A percentile compares a stretch with the other conserved stretches of the same genome.
phyloP scores from a whole-genome alignment of 2,888 invertebrate genomes.

The Pachliopta kotzebuea region DNA sequence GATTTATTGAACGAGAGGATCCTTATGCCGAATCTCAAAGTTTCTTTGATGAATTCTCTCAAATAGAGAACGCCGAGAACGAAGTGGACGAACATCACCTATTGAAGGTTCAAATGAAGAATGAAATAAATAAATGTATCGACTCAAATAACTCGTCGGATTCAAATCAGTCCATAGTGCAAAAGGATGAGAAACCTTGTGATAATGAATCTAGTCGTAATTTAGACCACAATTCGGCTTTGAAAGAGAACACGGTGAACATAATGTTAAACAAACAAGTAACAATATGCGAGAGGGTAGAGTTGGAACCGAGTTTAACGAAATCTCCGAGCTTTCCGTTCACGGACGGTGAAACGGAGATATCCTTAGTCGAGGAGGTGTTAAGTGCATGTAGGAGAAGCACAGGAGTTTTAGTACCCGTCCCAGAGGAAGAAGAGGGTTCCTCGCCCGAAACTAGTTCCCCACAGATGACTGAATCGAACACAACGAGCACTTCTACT shows the following conservation, averaged over 20 bases:
- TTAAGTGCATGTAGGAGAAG: slow-evolving; percentile 69
- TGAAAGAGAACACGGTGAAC: slow-evolving; percentile 69
- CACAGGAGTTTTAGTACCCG: slow-evolving; percentile 76
- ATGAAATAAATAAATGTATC: slow-evolving; percentile 70
- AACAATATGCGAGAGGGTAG: slow-evolving; percentile 46
- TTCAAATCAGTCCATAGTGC: slow-evolving; percentile 41
- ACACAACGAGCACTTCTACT: slow-evolving; percentile 84
- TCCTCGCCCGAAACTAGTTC: slow-evolving; percentile 74
- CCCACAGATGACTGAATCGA: slow-evolving; percentile 83
- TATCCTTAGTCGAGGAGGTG: slow-evolving; percentile 71
- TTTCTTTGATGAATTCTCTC: slow-evolving; percentile 60
- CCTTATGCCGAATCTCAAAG: slow-evolving; percentile 71
- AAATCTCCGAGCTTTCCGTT: slow-evolving; percentile 68
- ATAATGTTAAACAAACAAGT: slow-evolving; percentile 60
- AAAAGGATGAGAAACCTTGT: slow-evolving; percentile 55
- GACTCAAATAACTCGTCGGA: slow-evolving; percentile 55
- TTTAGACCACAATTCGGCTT: slow-evolving; percentile 57
- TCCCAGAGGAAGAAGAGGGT: slow-evolving; percentile 83
- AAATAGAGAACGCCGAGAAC: slow-evolving; percentile 66
- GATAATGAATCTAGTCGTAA: slow-evolving; percentile 63
- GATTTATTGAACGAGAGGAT: slow-evolving; percentile 73
- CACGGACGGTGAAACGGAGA: slow-evolving; percentile 56
- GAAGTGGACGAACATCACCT: slow-evolving; percentile 67
- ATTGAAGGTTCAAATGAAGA: slow-evolving; percentile 70
- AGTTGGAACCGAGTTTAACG: slow-evolving; percentile 51